phyloP scores from a whole-genome alignment of 2,888 invertebrate genomes.

The Fragum whitleyi region DNA sequence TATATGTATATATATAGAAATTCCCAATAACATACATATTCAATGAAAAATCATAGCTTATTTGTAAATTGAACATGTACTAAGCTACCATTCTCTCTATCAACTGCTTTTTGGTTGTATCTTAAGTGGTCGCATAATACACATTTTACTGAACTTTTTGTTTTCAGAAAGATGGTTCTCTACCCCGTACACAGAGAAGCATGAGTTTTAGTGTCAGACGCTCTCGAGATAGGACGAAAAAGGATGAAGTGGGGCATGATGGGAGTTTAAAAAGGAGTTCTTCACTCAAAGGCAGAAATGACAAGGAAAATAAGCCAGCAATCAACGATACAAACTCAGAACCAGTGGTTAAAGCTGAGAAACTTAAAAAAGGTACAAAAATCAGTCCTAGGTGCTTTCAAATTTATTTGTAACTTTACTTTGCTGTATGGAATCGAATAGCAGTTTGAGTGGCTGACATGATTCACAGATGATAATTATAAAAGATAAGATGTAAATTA shows the following conservation, averaged over 20 bases:
- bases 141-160: too few relatives aligned
- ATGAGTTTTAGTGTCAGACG: slow-evolving; percentile 66
- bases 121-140: too few relatives aligned
- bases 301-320: slow-evolving; percentile 65
- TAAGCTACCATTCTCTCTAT: too few relatives aligned
- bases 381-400: too few relatives aligned
- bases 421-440: too few relatives aligned
- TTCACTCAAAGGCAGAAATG: slow-evolving; percentile 71
- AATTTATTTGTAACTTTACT: too few relatives aligned
- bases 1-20: too few relatives aligned
- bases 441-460: too few relatives aligned
- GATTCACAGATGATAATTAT: background rate
- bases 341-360: slow-evolving; percentile 63
- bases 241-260: slow-evolving; percentile 46
- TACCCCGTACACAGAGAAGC: slow-evolving; percentile 49
- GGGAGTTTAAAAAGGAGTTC: slow-evolving; percentile 71
- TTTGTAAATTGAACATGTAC: too few relatives aligned
- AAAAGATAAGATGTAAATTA: background rate
- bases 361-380: slow-evolving; percentile 67
- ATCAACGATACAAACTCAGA: slow-evolving; percentile 69
- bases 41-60: too few relatives aligned
- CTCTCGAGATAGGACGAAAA: slow-evolving; percentile 55
- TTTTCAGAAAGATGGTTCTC: background rate
- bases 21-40: too few relatives aligned
- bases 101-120: too few relatives aligned